Evolutionary conservation across 2,888 invertebrate species (phyloP), one percentile per base, ranked within the genome.

Genomic region (Leucozona laternaria): DNA sequence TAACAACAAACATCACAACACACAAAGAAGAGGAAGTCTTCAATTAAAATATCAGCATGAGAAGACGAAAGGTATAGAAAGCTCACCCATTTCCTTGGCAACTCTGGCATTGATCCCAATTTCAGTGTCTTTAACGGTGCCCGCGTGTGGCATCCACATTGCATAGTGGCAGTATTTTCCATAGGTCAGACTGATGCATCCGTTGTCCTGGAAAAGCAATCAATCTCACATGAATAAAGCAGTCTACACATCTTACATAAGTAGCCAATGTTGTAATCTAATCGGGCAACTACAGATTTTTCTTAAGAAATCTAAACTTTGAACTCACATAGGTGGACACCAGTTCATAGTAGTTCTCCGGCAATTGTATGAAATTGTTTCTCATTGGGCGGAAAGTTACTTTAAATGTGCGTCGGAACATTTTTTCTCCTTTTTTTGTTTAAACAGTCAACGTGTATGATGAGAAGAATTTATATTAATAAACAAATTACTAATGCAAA

Each of bases 51-150:
- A 48, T 17, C 8, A 53, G 10, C 15, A 31, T 22, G 17, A 0
- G n/a, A 8, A 58, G 20, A 6, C 60, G 60, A 20, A 60, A 48
- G 48, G 28, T 45, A 55, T 31, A 48, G 13, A 31, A 4, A 43
- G 28, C 78, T 78, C 88, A 92, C 92, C 92, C 70, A 93, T 91
- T 89, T 92, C 92, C 89, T 92, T 92, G 76, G 93, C 93, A 85
- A 92, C 92, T 89, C 91, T 91, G 89, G 92, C 92, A 91, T 93
- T 93, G 89, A 93, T 92, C 88, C 92, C 93, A 90, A 93, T 92
- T 90, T 93, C 93, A 2, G 91, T 91, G 83, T 93, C 93, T 90
- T 91, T 91, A 80, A 93, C 89, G 77, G 90, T 90, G 50, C 92
- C 91, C 50, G 89, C 89, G 84, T 91, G 90, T 37, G 93, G 92